Percentiles rank a stretch among this genome's conserved stretches.
phyloP scores from a whole-genome alignment of 2,797 vertebrate genomes.

The Acanthurus tractus region DNA sequence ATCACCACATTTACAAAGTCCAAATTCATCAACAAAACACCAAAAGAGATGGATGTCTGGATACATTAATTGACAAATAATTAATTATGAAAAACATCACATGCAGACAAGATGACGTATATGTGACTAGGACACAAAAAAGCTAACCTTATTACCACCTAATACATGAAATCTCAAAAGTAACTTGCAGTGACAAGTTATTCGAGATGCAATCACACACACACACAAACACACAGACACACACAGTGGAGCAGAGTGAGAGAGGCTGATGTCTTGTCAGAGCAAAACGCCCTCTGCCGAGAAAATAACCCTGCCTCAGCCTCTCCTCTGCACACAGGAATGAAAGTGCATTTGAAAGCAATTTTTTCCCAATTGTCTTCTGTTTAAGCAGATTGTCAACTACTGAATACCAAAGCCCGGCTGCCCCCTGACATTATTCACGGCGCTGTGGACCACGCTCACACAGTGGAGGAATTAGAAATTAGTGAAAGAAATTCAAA shows the following conservation, averaged over 20 bases:
- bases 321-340: conserved; percentile 65
- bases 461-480: conserved; percentile 73
- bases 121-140: background rate
- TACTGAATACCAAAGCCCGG: conserved; percentile 76
- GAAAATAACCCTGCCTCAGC: conserved; percentile 72
- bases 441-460: conserved; percentile 52
- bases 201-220: background rate
- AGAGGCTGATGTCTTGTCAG: conserved; percentile 62
- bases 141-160: too few species aligned
- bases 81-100: background rate
- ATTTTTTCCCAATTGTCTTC: conserved; percentile 81
- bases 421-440: conserved; percentile 78
- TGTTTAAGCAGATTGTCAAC: conserved; percentile 82
- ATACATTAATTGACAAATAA: background rate
- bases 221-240: conserved; percentile 15
- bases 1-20: background rate
- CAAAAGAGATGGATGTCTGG: background rate
- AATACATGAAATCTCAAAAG: conserved; percentile 9
- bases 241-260: conserved; percentile 27
- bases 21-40: background rate
- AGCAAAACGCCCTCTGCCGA: conserved; percentile 62
- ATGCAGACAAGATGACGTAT: background rate
- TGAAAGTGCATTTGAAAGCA: conserved; percentile 76
- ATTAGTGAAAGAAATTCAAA: conserved; percentile 78
- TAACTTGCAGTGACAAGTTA: background rate